Evolutionary conservation across 2,888 invertebrate species (phyloP).

Genomic region (Hoplodrina blanda): DNA sequence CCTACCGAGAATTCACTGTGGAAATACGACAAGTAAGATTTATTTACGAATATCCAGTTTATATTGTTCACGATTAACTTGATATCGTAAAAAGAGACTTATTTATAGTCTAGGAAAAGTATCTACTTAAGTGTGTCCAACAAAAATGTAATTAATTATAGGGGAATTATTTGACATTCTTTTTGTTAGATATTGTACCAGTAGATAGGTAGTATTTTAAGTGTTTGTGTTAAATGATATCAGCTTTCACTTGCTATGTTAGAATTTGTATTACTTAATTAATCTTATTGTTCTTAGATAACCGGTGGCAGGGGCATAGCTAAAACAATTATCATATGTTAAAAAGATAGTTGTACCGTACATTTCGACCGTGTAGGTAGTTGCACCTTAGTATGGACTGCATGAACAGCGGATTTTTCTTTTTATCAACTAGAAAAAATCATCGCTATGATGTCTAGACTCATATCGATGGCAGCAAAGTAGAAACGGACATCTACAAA

Average conservation of each 20-base stretch:
- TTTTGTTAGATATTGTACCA: neutral
- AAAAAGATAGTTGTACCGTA: too few relatives aligned
- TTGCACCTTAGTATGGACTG: too few relatives aligned
- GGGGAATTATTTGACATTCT: neutral
- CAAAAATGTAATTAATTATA: neutral
- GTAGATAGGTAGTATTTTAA: neutral
- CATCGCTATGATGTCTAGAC: too few relatives aligned
- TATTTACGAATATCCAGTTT: slow-evolving; percentile 19
- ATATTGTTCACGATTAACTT: neutral
- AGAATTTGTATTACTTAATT: neutral
- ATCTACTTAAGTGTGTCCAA: neutral
- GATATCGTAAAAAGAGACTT: neutral
- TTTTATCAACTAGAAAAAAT: too few relatives aligned
- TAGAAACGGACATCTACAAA: too few relatives aligned
- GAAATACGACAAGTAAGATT: slow-evolving; percentile 75
- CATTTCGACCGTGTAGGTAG: too few relatives aligned
- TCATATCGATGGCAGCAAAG: too few relatives aligned
- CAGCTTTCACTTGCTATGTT: neutral
- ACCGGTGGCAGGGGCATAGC: too few relatives aligned
- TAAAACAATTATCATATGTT: too few relatives aligned
- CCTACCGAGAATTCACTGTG: slow-evolving; percentile 51
- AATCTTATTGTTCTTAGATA: neutral
- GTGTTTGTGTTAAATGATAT: neutral
- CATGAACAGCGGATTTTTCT: too few relatives aligned
- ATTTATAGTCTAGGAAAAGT: neutral